A percentile compares a stretch with the other conserved stretches of the same genome.
phyloP scores from a whole-genome alignment of 2,888 invertebrate genomes.

The Macroteleia sp. region DNA sequence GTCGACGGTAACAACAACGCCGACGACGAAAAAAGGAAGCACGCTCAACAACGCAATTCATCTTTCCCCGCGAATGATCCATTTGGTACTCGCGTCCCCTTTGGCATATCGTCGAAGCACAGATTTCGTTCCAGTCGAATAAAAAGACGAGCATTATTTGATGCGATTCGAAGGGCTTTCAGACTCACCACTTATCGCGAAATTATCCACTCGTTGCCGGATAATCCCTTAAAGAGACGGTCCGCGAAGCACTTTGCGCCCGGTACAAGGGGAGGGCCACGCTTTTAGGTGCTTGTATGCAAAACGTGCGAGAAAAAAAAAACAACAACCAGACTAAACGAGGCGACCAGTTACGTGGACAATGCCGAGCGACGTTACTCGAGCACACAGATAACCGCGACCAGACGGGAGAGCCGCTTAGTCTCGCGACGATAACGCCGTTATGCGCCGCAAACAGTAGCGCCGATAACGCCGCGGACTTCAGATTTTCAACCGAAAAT shows the following conservation, averaged over 20 bases:
- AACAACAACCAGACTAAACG: no score
- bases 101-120: slow-evolving; percentile 6
- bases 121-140: slow-evolving; percentile 29
- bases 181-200: slow-evolving; percentile 46
- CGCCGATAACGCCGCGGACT: no score
- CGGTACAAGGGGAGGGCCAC: background rate
- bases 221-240: slow-evolving; percentile 39
- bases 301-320: no score
- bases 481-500: no score
- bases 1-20: slow-evolving; percentile 1
- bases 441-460: no score
- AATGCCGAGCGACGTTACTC: no score
- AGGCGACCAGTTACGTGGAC: no score
- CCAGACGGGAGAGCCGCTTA: no score
- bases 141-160: slow-evolving; percentile 48
- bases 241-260: slow-evolving; percentile 16
- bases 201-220: slow-evolving; percentile 47
- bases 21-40: slow-evolving; percentile 2
- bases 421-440: no score
- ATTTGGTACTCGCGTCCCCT: slow-evolving; percentile 31
- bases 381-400: no score
- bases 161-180: slow-evolving; percentile 42
- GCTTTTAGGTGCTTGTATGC: no score
- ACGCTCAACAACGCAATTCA: slow-evolving; percentile 13
- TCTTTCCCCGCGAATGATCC: slow-evolving; percentile 35